Evolutionary conservation across 2,888 invertebrate species (phyloP).

Genomic region (Agrenia bidenticulata): DNA sequence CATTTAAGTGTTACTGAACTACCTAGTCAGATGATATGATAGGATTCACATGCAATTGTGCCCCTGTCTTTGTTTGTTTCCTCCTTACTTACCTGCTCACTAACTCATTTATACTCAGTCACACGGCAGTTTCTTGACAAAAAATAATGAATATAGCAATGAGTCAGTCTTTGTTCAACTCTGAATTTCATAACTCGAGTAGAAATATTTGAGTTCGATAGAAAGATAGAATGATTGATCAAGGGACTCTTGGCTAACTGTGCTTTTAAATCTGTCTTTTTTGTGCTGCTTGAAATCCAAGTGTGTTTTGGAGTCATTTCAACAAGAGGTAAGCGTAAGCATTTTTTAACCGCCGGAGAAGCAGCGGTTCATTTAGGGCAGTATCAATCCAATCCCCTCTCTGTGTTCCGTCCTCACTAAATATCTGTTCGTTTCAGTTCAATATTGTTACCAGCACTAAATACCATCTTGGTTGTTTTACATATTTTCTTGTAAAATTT

Average conservation of each 20-base stretch:
- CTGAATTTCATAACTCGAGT: slow-evolving; percentile 2
- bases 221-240: not conserved
- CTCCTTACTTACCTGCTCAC: slow-evolving; percentile 24
- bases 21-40: not conserved
- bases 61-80: slow-evolving; percentile 51
- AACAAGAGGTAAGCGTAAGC: slow-evolving; percentile 85
- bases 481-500: too few species aligned
- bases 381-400: slow-evolving; percentile 12
- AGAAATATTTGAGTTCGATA: not conserved
- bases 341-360: slow-evolving; percentile 1
- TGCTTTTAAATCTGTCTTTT: slow-evolving; percentile 55
- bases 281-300: slow-evolving; percentile 72
- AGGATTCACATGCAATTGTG: slow-evolving; percentile 41
- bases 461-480: not conserved
- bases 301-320: slow-evolving; percentile 99
- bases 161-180: not conserved
- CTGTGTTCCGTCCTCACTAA: not conserved
- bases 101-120: not conserved
- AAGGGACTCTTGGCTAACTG: slow-evolving; percentile 43
- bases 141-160: too few species aligned
- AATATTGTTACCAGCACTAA: not conserved
- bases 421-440: slow-evolving; percentile 3
- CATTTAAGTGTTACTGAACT: not conserved
- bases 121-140: slow-evolving; percentile 1
- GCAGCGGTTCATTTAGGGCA: not conserved